A percentile compares a stretch with the other conserved stretches of the same genome.
Evolutionary conservation across 2,797 vertebrate species (phyloP).

Genomic region (Scolopax rusticola): DNA sequence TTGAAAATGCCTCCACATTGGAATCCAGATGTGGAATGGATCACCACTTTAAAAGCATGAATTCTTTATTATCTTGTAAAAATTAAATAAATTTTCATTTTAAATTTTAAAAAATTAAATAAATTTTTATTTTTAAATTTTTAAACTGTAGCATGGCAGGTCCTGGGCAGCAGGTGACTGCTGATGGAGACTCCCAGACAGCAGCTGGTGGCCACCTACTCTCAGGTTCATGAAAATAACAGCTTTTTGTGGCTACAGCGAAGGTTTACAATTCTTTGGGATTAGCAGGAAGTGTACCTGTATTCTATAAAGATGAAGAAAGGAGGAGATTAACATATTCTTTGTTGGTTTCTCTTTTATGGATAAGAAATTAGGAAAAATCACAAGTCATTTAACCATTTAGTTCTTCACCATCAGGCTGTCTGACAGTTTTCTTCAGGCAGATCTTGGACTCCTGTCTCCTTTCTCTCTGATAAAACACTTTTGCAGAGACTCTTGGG

Average conservation of each 20-base stretch:
- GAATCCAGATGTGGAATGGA: neutral
- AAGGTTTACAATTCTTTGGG: neutral
- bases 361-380: neutral
- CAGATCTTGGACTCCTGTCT: neutral
- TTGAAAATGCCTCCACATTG: neutral
- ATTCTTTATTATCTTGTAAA: neutral
- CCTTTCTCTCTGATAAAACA: neutral
- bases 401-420: neutral
- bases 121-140: too few species aligned
- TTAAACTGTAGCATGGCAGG: neutral
- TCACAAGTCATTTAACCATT: neutral
- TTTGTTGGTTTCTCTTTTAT: neutral
- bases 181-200: neutral
- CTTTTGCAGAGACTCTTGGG: neutral
- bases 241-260: neutral
- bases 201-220: rapidly evolving
- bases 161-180: neutral
- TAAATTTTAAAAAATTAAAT: too few species aligned
- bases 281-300: neutral
- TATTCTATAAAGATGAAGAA: neutral
- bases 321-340: neutral
- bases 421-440: neutral
- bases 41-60: neutral
- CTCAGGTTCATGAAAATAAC: neutral
- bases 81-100: too few species aligned